These are phyloP conservation scores for Marmota monax DNA, from an alignment of 2,113 vertebrate genomes.

Conservation along the genomic window DNA sequence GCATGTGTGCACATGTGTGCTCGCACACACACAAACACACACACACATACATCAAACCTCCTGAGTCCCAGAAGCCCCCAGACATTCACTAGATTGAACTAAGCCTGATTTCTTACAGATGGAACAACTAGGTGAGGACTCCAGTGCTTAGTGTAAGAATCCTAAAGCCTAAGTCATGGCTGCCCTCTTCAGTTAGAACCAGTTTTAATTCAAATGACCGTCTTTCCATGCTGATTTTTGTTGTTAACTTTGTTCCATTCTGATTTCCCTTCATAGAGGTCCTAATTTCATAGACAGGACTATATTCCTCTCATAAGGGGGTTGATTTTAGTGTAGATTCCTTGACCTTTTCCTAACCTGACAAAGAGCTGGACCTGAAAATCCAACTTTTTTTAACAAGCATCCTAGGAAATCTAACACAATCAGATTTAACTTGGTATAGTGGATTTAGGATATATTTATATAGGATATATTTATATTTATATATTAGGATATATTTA, in stretches of 20 bases:
- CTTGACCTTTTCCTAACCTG: conserved; percentile 1
- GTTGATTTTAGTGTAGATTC: neutral
- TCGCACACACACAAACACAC: neutral
- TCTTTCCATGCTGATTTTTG: neutral
- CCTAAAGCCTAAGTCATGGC: neutral
- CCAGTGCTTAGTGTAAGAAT: neutral
- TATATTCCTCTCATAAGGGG: neutral
- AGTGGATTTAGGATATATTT: too few species aligned
- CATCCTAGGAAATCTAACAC: neutral
- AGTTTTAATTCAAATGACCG: neutral
- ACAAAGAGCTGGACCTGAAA: neutral
- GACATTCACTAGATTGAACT: neutral
- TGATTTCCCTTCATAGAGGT: conserved; percentile 18
- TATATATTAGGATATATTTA: too few species aligned
- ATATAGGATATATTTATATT: too few species aligned
- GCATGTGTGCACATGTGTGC: neutral
- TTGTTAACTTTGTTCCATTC: neutral
- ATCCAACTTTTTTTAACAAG: neutral
- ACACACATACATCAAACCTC: neutral
- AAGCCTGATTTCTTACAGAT: neutral
- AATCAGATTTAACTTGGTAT: neutral
- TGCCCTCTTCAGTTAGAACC: conserved; percentile 52
- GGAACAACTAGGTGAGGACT: neutral
- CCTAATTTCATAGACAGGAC: conserved; percentile 15
- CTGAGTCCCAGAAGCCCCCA: neutral